Base-by-base conservation (phyloP, 2,113 vertebrate species). In the Arvicanthis niloticus region DNA sequence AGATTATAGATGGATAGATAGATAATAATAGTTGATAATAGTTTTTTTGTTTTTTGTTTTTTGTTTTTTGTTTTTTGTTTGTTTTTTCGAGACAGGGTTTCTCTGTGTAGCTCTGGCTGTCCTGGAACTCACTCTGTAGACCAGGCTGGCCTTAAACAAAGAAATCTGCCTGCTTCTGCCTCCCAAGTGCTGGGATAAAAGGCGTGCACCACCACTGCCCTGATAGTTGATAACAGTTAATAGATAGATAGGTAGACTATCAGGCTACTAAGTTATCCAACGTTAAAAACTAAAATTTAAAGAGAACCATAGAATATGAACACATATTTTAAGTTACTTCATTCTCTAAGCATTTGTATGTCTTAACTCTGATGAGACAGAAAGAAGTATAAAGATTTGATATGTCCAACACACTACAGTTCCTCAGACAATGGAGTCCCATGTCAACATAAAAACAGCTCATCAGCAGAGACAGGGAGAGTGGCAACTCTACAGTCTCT, bases 211-310 rank as follows among this genome's bases (percentile, higher is more conserved):
- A 45, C 45, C 45, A 45, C 45, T 45, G 45, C 45, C 45, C 45
- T 3, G 45, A 3, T 45, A 45, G 45, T 45, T 45, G 45, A 68
- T 68, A 29, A 67, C 8, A 67, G 65, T 16, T 37, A 45, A 45
- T 8, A 84, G 31, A 26, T 26, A n/a, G 17, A 76, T 42, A 26
- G 73, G 45, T 26, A 42, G 17, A 85, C 56, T n/a, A 48, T 17
- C 78, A 51, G 0, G 5, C 34, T 93, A 2, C 75, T 53, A 13
- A 92, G 51, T 53, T 77, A 93, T 34, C 7, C n/a, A 62, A 76
- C 7, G 48, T 37, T 82, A 31, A 70, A 86, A 89, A n/a, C 19
- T 53, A 85, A 95, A 26, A 84, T 53, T 73, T 26, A 92, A 96
- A 67, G 12, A 85, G n/a, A 91, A 40, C 15, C 40, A 56, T 0